phyloP scores from a whole-genome alignment of 2,113 vertebrate species.

The Xerus inauris region DNA sequence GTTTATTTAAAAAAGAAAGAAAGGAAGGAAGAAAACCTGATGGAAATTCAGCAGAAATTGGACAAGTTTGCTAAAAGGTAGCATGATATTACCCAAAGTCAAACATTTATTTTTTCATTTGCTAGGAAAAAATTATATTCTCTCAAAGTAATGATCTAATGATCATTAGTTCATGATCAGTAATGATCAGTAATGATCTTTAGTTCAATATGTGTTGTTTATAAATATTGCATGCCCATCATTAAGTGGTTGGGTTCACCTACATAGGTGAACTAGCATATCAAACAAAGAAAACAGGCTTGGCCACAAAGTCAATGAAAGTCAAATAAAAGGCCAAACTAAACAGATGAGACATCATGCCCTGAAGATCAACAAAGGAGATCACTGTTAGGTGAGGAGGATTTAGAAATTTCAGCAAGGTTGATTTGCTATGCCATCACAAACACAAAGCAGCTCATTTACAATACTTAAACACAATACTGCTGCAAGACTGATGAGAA shows the following conservation, averaged over 20 bases:
- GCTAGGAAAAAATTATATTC: not conserved
- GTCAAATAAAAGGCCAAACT: conserved; percentile 68
- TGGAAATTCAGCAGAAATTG: conserved; percentile 47
- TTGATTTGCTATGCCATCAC: conserved; percentile 62
- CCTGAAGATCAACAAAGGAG: conserved; percentile 69
- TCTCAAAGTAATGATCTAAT: too few relatives aligned
- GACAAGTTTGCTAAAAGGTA: conserved; percentile 59
- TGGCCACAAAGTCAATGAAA: conserved; percentile 57
- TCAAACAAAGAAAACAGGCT: conserved; percentile 68
- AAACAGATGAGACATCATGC: conserved; percentile 69
- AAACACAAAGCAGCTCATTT: conserved; percentile 54
- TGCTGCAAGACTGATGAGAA: not conserved
- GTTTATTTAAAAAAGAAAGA: not conserved
- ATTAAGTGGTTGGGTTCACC: conserved; percentile 45
- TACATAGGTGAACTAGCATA: conserved; percentile 58
- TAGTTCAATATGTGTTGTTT: conserved; percentile 31
- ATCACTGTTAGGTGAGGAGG: conserved; percentile 48
- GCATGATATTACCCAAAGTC: conserved; percentile 40
- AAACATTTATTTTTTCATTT: conserved; percentile 59
- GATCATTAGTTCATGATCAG: too few relatives aligned
- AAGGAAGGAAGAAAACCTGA: not conserved
- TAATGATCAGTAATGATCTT: too few relatives aligned
- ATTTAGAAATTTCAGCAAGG: conserved; percentile 51
- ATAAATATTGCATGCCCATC: conserved; percentile 43
- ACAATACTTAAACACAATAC: conserved; percentile 44